These are phyloP conservation scores for Nasonia vitripennis DNA, from an alignment of 1,140 invertebrate species.

Conservation along the genomic window DNA sequence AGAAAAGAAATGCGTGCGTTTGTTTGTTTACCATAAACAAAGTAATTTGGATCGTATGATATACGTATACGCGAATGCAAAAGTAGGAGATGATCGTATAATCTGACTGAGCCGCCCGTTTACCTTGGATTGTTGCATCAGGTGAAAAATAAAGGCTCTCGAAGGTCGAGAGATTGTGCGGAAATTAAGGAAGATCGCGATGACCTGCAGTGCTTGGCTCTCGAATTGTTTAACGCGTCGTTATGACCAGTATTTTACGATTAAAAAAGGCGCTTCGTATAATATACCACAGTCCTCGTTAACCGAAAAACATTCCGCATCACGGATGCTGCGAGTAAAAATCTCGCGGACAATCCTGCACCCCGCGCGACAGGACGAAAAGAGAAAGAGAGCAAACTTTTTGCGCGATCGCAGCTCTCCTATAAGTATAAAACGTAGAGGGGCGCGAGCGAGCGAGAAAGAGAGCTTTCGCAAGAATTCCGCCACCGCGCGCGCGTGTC, in stretches of 20 bases:
- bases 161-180: background rate
- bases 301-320: background rate
- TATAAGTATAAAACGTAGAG: background rate
- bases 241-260: too few species aligned
- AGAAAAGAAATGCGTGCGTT: too few species aligned
- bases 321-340: background rate
- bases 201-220: background rate
- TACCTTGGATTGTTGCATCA: too few species aligned
- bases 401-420: background rate
- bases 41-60: background rate
- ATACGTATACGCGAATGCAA: background rate
- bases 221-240: too few species aligned
- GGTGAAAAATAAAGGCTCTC: background rate
- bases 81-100: too few species aligned
- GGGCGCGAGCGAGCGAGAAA: background rate
- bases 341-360: background rate
- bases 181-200: background rate
- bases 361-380: background rate
- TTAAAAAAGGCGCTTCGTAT: too few species aligned
- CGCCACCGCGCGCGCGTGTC: slow-evolving; percentile 38
- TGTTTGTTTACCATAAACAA: background rate
- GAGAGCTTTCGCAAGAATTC: slow-evolving; percentile 53
- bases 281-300: too few species aligned
- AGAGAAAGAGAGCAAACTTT: background rate
- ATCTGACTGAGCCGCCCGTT: too few species aligned